These are phyloP conservation scores for Prorops nasuta DNA, from an alignment of 1,140 invertebrate species.

Conservation along the genomic window DNA sequence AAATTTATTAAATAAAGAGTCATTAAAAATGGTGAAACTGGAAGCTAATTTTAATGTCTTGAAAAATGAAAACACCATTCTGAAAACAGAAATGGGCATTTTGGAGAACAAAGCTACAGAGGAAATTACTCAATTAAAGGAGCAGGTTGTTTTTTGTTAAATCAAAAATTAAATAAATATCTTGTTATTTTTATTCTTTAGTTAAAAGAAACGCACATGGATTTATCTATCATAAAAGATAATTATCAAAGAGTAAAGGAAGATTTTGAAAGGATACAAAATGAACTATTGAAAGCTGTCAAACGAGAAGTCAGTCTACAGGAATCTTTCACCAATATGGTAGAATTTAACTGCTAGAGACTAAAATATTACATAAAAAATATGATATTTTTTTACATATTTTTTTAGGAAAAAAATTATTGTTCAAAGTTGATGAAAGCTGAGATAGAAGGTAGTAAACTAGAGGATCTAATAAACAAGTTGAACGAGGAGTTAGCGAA, in stretches of 20 bases:
- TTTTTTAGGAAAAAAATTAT: slow-evolving; percentile 32
- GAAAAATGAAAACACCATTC: slow-evolving; percentile 43
- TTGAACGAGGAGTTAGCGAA: slow-evolving; percentile 31
- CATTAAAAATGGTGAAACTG: slow-evolving; percentile 30
- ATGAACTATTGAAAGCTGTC: slow-evolving; percentile 23
- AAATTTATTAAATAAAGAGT: slow-evolving; percentile 34
- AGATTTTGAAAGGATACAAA: slow-evolving; percentile 31
- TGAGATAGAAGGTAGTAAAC: slow-evolving; percentile 20
- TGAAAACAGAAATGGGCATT: slow-evolving; percentile 29
- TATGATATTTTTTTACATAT: slow-evolving; percentile 4
- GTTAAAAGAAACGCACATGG: slow-evolving; percentile 23
- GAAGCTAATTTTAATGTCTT: slow-evolving; percentile 41
- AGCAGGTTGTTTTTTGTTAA: slow-evolving; percentile 21
- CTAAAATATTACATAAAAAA: not conserved
- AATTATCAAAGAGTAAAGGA: slow-evolving; percentile 29
- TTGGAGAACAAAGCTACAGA: slow-evolving; percentile 33
- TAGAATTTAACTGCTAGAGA: slow-evolving; percentile 14
- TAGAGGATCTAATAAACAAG: slow-evolving; percentile 23
- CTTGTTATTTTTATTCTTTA: slow-evolving; percentile 20
- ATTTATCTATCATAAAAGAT: slow-evolving; percentile 26
- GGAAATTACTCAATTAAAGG: slow-evolving; percentile 31
- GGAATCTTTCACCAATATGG: slow-evolving; percentile 27
- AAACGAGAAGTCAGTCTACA: slow-evolving; percentile 31
- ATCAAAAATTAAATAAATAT: slow-evolving; percentile 11
- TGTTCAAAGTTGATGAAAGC: slow-evolving; percentile 17